Evolutionary conservation across 2,113 vertebrate species (phyloP), one percentile per base, ranked within the genome.

Genomic region (Vanacampus margaritifer): DNA sequence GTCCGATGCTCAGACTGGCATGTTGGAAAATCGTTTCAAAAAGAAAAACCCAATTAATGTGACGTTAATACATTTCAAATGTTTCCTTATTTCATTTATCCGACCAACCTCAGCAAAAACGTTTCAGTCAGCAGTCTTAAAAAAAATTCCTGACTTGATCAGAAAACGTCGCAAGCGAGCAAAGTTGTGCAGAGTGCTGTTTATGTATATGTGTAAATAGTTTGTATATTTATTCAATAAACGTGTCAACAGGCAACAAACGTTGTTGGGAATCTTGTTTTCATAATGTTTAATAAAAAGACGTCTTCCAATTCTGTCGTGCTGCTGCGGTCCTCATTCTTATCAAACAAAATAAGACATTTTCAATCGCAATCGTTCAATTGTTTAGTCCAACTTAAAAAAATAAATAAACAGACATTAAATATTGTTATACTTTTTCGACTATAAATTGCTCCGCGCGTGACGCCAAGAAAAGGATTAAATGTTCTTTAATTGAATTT

Each of bases 271-370:
- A 90, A 84, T 88, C 81, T 88, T 92, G 86, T 91, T 92, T 93
- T 93, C 88, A 89, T 90, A 92, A 92, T 89, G 90, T 93, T 92
- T 91, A 91, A 93, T 93, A 92, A 93, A 93, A 92, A 93, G 77
- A 88, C 89, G 80, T 91, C 88, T 90, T 88, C 88, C 85, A 88
- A 32, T 32, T 23, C 26, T 67, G 67, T 23, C 65, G 67, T 79
- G 67, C 68, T 28, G 80, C 62, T 26, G 54, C 39, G 39, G 39
- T 32, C 65, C 14, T 79, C 66, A 58, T 79, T 83, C 4, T 26
- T n/a, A 6, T 56, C 39, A 2, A 26, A 54, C 16, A 23, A 12
- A 41, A 41, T 12, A 41, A 2, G 28, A 32, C 28, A 32, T 32
- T 32, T 32, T 32, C 2, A 32, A 32, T 32, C 28, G 28, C 28